phyloP scores from a whole-genome alignment of 2,888 invertebrate species.

The Cephus rjabovi region DNA sequence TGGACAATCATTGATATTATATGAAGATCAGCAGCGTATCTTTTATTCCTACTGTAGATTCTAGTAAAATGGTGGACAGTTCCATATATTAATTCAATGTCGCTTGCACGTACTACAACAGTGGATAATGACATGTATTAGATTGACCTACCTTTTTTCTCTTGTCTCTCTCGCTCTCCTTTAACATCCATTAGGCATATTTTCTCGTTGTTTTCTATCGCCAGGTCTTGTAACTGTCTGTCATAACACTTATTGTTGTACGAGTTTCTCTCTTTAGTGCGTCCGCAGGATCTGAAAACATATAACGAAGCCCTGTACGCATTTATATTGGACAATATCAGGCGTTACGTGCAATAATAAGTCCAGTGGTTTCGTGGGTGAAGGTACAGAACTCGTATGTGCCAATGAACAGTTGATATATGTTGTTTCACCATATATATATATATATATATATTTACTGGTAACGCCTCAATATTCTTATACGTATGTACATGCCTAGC shows the following conservation, averaged over 20 bases:
- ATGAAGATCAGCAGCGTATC: not conserved
- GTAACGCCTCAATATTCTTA: conserved; percentile 27
- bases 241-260: not conserved
- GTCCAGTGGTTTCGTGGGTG: not conserved
- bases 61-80: not conserved
- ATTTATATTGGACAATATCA: not conserved
- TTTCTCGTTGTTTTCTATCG: not conserved
- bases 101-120: not conserved
- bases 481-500: conserved; percentile 19
- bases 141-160: not conserved
- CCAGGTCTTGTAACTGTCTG: not conserved
- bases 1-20: not conserved
- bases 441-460: conserved; percentile 7
- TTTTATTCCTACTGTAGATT: not conserved
- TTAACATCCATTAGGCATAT: not conserved
- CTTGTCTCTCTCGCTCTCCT: not conserved
- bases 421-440: not conserved
- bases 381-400: not conserved
- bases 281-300: not conserved
- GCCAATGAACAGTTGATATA: not conserved
- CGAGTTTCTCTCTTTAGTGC: not conserved
- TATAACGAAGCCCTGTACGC: not conserved
- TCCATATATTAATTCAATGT: not conserved
- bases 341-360: not conserved
- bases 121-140: not conserved